Percentiles rank a stretch among this genome's conserved stretches.
phyloP scores from a whole-genome alignment of 2,888 invertebrate species.

The Eupithecia exiguata region DNA sequence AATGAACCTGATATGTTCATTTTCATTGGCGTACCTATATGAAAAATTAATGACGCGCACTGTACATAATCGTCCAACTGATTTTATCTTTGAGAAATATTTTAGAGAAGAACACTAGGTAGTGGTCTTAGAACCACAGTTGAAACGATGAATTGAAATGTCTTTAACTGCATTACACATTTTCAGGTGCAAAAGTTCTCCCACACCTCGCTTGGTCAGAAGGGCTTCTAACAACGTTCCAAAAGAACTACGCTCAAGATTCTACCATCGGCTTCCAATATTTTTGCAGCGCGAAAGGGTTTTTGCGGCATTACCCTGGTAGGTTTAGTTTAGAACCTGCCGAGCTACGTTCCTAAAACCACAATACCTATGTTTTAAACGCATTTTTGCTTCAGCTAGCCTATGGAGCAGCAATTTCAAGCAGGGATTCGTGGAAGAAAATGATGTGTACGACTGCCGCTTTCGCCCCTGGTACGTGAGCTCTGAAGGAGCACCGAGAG shows the following conservation, averaged over 20 bases:
- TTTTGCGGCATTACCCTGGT: slow-evolving; percentile 78
- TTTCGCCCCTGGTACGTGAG: slow-evolving; percentile 78
- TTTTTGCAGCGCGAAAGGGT: slow-evolving; percentile 76
- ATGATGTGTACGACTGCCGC: slow-evolving; percentile 73
- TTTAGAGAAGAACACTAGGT: background rate
- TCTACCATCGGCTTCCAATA: slow-evolving; percentile 75
- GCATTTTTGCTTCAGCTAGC: slow-evolving; percentile 56
- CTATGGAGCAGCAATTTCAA: slow-evolving; percentile 73
- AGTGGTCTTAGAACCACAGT: background rate
- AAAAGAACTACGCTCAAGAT: slow-evolving; percentile 73
- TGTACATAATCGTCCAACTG: no score
- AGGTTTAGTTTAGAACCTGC: slow-evolving; percentile 15
- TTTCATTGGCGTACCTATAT: background rate
- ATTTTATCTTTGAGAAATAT: no score
- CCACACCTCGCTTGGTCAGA: slow-evolving; percentile 73
- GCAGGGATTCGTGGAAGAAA: slow-evolving; percentile 54
- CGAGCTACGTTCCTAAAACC: background rate
- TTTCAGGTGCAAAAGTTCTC: slow-evolving; percentile 57
- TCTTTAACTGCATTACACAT: background rate
- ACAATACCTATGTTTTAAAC: background rate
- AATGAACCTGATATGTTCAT: no score
- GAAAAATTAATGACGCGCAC: no score
- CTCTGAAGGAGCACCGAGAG: slow-evolving; percentile 74
- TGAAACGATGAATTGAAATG: background rate
- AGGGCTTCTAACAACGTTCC: slow-evolving; percentile 64